A percentile compares a stretch with the other conserved stretches of the same genome.
Conservation (phyloP, 2,113 vertebrate species). For the Crotalus tigris region DNA sequence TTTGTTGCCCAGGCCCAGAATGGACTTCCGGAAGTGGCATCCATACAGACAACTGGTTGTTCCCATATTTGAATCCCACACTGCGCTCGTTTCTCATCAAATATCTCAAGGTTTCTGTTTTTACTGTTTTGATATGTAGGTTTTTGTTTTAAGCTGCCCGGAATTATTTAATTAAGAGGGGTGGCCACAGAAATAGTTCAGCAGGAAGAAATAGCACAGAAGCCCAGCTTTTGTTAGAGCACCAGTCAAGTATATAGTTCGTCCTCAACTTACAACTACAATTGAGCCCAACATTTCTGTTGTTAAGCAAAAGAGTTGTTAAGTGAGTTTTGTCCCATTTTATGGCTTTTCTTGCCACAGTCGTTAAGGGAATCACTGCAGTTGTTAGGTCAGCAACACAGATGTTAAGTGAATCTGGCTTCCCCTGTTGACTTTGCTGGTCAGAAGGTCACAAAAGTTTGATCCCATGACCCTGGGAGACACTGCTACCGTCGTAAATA, state of each 20-base stretch:
- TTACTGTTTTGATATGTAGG: background rate
- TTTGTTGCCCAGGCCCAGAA: no score
- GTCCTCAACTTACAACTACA: background rate
- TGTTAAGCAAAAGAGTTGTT: background rate
- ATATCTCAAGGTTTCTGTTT: constrained; percentile 36
- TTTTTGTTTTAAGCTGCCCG: background rate
- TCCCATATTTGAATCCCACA: no score
- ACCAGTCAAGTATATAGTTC: background rate
- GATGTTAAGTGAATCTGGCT: background rate
- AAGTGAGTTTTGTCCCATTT: background rate
- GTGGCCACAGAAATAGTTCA: background rate
- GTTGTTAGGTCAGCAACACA: background rate
- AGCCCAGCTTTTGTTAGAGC: background rate
- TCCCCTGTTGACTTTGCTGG: no score
- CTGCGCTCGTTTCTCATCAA: constrained; percentile 29
- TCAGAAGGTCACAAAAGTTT: background rate
- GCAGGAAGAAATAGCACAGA: background rate
- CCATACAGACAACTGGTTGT: no score
- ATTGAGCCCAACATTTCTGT: background rate
- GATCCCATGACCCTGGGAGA: background rate
- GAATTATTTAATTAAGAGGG: background rate
- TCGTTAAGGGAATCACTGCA: background rate
- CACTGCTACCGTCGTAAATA: rapidly evolving
- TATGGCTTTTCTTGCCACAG: background rate
- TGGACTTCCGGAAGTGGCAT: no score